Conservation (phyloP, 2,797 vertebrate species). For the Brotogeris chrysoptera region DNA sequence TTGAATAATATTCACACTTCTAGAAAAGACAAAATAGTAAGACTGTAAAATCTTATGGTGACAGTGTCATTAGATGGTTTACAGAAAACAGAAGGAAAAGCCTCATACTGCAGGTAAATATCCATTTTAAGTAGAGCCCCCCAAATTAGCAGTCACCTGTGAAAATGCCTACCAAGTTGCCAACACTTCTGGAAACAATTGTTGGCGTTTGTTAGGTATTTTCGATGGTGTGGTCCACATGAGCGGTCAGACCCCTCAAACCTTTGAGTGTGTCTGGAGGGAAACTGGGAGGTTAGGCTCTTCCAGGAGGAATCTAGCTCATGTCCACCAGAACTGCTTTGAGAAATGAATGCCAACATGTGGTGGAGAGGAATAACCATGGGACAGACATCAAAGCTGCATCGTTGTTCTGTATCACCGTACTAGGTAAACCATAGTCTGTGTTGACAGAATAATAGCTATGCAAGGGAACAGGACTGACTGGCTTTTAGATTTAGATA, state of each 20-base stretch:
- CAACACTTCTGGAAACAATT: neutral
- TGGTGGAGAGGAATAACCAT: neutral
- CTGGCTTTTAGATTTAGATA: neutral
- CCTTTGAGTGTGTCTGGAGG: neutral
- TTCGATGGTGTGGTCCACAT: rapidly evolving
- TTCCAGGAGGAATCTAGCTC: neutral
- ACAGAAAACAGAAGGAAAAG: neutral
- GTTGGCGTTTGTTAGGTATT: neutral
- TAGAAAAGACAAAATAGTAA: neutral
- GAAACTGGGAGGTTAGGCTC: neutral
- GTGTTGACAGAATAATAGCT: neutral
- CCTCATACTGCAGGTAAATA: neutral
- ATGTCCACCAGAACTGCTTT: neutral
- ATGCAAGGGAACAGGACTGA: neutral
- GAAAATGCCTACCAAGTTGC: neutral
- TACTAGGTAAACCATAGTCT: neutral
- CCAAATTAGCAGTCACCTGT: neutral
- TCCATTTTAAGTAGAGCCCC: neutral
- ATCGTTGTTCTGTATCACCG: neutral
- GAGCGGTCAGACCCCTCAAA: neutral
- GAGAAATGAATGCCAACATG: neutral
- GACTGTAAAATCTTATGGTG: neutral
- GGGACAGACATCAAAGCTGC: neutral
- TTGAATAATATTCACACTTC: neutral
- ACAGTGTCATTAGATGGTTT: neutral